Evolutionary conservation across 2,797 vertebrate genomes (phyloP).

Genomic region (Chelon labrosus): DNA sequence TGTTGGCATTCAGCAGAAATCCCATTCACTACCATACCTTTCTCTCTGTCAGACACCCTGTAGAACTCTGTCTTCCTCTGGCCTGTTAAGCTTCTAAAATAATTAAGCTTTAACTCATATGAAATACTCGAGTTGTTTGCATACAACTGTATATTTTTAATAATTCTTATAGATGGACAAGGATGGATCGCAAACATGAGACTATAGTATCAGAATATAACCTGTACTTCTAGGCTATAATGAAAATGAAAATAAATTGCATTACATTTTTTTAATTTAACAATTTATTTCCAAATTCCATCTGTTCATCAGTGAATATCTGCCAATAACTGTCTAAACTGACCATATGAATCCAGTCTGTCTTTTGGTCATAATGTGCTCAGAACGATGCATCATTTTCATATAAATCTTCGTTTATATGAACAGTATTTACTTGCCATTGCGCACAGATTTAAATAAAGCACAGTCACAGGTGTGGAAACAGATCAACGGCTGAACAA

Average conservation of each 20-base stretch:
- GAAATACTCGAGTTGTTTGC: background rate
- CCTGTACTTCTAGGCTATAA: background rate
- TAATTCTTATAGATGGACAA: background rate
- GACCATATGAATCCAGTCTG: background rate
- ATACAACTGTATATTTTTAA: background rate
- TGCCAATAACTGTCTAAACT: background rate
- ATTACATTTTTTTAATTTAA: background rate
- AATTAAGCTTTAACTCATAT: background rate
- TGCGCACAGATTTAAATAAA: background rate
- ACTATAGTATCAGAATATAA: background rate
- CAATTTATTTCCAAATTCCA: background rate
- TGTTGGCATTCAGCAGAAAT: slow-evolving; percentile 87
- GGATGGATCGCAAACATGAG: background rate
- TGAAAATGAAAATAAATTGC: background rate
- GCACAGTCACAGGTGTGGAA: slow-evolving; percentile 23
- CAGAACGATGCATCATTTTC: background rate
- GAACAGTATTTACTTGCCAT: background rate
- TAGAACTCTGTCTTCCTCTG: background rate
- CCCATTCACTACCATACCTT: slow-evolving; percentile 76
- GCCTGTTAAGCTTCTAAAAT: background rate
- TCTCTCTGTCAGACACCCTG: slow-evolving; percentile 40
- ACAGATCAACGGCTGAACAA: slow-evolving; percentile 27
- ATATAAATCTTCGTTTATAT: background rate
- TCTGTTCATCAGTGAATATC: background rate
- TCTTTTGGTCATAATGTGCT: background rate